Evolutionary conservation across 1,140 invertebrate species (phyloP), one percentile per base, ranked within the genome.

Genomic region (Drosophila trapezifrons): DNA sequence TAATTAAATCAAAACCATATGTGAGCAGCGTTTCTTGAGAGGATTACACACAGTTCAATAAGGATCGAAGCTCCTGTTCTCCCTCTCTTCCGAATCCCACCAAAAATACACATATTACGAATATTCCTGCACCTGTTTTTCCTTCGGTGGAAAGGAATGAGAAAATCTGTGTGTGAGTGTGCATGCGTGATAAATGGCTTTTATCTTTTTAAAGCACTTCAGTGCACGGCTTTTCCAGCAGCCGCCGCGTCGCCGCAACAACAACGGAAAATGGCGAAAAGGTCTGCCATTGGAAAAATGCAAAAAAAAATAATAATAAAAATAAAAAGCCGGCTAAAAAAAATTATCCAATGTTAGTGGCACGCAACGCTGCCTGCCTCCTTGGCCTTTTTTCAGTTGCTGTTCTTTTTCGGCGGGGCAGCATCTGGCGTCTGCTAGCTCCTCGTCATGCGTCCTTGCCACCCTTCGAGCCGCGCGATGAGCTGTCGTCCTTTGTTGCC

Each of bases 151-250:
- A n/a, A n/a, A n/a, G n/a, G n/a, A n/a, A n/a, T n/a, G n/a, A 17
- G 6, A 37, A 35, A 42, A 25, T 37, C 22, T 38, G 2, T 10
- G 25, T 51, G 43, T 13, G 78, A 45, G 70, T 87, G 76, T 87
- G 76, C 56, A 76, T 69, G 79, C 78, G 76, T 86, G 83, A 87
- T 87, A 87, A 87, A 87, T 87, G 84, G 84, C 84, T 87, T 87
- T 87, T 87, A 87, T 87, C 83, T 89, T 83, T 87, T 87, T 83
- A 83, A 86, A 74, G 83, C 84, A 86, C 83, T 86, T 83, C 79
- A 55, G 37, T 83, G 84, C 79, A 89, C 67, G 83, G 71, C 78
- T 74, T 85, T 76, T 76, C 52, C 51, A 54, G 70, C 57, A 52
- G 45, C 18, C 42, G 15, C 32, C 32, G 10, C 32, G 9, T 35